phyloP scores from a whole-genome alignment of 2,888 invertebrate species.

The Trissolcus brochymenae region DNA sequence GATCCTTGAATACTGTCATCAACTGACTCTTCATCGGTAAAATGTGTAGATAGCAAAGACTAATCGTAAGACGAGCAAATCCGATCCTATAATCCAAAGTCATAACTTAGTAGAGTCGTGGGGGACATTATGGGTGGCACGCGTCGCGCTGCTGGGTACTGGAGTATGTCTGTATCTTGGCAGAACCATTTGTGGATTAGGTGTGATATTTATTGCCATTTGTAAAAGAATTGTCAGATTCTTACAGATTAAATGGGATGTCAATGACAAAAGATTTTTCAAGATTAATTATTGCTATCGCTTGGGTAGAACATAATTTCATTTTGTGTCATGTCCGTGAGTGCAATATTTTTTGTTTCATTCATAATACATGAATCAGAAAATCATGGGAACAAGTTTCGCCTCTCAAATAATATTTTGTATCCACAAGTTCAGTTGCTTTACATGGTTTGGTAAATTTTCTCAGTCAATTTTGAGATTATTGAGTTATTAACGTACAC shows the following conservation, averaged over 20 bases:
- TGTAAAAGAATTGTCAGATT: conserved; percentile 53
- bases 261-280: conserved; percentile 23
- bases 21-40: conserved; percentile 41
- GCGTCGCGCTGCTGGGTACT: conserved; percentile 64
- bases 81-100: conserved; percentile 66
- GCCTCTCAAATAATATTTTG: too few relatives aligned
- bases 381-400: neutral
- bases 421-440: too few relatives aligned
- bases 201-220: conserved; percentile 65
- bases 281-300: conserved; percentile 24
- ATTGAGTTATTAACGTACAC: conserved; percentile 45
- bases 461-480: too few relatives aligned
- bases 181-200: conserved; percentile 66
- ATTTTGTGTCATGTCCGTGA: neutral
- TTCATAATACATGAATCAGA: too few relatives aligned
- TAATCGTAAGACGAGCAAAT: conserved; percentile 58
- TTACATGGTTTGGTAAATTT: too few relatives aligned
- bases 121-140: conserved; percentile 65
- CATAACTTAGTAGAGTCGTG: conserved; percentile 62
- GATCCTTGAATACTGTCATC: conserved; percentile 13
- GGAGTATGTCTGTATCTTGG: conserved; percentile 65
- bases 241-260: conserved; percentile 34
- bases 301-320: conserved; percentile 4
- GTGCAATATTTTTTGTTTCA: too few relatives aligned
- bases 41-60: conserved; percentile 49